Evolutionary conservation across 2,113 vertebrate species (phyloP).

Genomic region (Ptychochromis oligacanthus): DNA sequence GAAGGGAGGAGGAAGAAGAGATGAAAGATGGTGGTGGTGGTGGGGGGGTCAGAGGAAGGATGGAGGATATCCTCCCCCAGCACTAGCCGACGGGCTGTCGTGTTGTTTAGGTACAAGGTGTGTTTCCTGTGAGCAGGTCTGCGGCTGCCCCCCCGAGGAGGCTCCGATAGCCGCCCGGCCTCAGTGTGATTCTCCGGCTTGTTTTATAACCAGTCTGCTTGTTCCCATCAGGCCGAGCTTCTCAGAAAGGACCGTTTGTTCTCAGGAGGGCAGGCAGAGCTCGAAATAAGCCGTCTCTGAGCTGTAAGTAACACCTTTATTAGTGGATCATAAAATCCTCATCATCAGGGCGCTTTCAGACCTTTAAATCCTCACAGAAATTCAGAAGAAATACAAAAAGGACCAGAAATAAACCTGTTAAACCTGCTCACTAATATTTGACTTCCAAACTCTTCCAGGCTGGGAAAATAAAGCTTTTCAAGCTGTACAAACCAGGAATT

Average conservation of each 20-base stretch:
- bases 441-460: too few species aligned
- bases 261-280: background rate
- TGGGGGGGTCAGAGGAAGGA: slow-evolving; percentile 48
- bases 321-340: too few species aligned
- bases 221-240: background rate
- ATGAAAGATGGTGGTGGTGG: background rate
- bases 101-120: slow-evolving; percentile 54
- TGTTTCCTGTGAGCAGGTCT: background rate
- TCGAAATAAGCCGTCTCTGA: background rate
- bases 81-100: slow-evolving; percentile 21
- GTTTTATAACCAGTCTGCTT: slow-evolving; percentile 13
- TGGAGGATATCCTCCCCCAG: slow-evolving; percentile 56
- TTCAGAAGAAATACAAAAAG: too few species aligned
- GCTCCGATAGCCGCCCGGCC: slow-evolving; percentile 30
- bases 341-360: too few species aligned
- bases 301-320: background rate
- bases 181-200: slow-evolving; percentile 17
- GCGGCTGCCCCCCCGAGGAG: background rate
- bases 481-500: too few species aligned
- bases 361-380: too few species aligned
- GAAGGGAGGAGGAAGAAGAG: slow-evolving; percentile 2
- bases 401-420: too few species aligned
- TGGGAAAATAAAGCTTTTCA: too few species aligned
- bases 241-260: background rate
- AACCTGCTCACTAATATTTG: too few species aligned